These are phyloP conservation scores for Sitophilus oryzae DNA, from an alignment of 1,140 invertebrate genomes.

Conservation along the genomic window DNA sequence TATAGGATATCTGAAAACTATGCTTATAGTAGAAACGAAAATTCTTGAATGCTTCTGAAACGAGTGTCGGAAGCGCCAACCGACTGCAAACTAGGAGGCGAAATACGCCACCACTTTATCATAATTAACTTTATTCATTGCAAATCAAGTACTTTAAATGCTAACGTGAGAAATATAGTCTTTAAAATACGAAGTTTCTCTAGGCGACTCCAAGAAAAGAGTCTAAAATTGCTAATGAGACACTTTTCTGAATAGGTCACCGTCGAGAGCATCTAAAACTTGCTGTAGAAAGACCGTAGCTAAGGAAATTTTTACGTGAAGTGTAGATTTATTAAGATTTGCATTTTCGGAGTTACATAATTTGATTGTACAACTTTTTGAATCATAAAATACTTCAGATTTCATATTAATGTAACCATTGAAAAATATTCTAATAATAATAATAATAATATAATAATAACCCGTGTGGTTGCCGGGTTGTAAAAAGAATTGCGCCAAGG, in stretches of 20 bases:
- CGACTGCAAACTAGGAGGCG: neutral
- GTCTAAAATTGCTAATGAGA: constrained; percentile 48
- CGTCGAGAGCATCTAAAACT: neutral
- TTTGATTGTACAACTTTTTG: too few species aligned
- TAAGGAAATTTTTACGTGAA: too few species aligned
- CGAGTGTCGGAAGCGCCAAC: neutral
- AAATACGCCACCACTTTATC: neutral
- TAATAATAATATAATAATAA: too few species aligned
- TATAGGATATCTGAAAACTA: neutral
- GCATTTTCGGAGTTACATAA: too few species aligned
- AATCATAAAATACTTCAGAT: too few species aligned
- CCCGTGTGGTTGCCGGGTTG: too few species aligned
- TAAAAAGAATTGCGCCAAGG: too few species aligned
- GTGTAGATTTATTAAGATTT: too few species aligned
- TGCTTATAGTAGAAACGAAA: neutral
- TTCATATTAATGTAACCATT: too few species aligned
- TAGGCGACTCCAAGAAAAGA: neutral
- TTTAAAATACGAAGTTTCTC: neutral
- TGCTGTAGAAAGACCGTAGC: too few species aligned
- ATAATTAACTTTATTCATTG: constrained; percentile 3
- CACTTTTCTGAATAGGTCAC: constrained; percentile 48
- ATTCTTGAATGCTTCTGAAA: neutral
- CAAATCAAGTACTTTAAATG: constrained; percentile 7
- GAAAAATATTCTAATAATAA: too few species aligned
- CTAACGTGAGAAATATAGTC: constrained; percentile 4